These are phyloP conservation scores for Nezara viridula DNA, from an alignment of 2,888 invertebrate genomes.

Conservation along the genomic window DNA sequence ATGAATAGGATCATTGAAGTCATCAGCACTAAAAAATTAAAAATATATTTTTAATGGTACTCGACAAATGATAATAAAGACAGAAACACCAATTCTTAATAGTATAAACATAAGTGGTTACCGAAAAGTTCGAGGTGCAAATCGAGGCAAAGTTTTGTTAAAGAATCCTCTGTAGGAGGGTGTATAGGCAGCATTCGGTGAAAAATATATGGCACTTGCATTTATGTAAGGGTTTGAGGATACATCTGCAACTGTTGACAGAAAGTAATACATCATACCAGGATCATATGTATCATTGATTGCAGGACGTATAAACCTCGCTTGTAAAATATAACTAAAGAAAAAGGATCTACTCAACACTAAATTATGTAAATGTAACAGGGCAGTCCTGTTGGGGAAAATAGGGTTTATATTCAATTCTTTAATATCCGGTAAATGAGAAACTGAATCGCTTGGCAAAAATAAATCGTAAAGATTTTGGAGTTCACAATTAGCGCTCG, in stretches of 20 bases:
- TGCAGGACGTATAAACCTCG: conserved; percentile 89
- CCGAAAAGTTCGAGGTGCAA: conserved; percentile 91
- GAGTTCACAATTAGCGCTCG: conserved; percentile 89
- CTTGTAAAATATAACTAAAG: conserved; percentile 94
- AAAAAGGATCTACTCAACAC: conserved; percentile 96
- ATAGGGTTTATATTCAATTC: conserved; percentile 95
- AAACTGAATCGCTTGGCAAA: conserved; percentile 86
- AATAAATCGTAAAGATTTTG: conserved; percentile 87
- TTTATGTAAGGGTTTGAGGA: conserved; percentile 93
- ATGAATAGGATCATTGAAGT: conserved; percentile 97
- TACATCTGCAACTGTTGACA: conserved; percentile 95
- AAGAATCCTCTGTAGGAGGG: conserved; percentile 96
- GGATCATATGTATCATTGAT: conserved; percentile 95
- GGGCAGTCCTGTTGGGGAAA: conserved; percentile 92
- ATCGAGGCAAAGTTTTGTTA: conserved; percentile 94
- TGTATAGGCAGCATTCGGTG: conserved; percentile 93
- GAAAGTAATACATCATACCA: conserved; percentile 97
- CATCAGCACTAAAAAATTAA: conserved; percentile 78
- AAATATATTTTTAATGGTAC: background rate
- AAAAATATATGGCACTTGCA: conserved; percentile 93
- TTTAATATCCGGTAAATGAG: conserved; percentile 93
- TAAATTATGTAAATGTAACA: conserved; percentile 95
- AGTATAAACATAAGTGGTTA: conserved; percentile 65
- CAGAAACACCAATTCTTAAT: background rate
- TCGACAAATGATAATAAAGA: background rate